Evolutionary conservation across 2,888 invertebrate genomes (phyloP).

Genomic region (Machimus atricapillus): DNA sequence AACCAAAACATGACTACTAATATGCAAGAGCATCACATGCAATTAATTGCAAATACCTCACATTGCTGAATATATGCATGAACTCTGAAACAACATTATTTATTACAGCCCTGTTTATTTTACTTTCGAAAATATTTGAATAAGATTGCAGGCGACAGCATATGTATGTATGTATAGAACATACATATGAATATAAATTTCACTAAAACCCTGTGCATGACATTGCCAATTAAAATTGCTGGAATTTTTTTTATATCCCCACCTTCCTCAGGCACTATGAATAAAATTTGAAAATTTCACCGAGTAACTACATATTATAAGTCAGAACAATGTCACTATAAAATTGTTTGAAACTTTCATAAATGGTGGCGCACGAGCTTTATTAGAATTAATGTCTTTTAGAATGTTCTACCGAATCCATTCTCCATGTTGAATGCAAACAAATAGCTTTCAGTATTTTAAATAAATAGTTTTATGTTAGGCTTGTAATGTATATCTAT

Average conservation of each 20-base stretch:
- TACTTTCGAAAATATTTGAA: not conserved
- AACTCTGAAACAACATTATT: not conserved
- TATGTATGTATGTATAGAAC: too few relatives aligned
- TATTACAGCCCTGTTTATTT: not conserved
- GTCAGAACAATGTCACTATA: not conserved
- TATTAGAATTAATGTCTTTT: not conserved
- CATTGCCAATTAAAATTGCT: not conserved
- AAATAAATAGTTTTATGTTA: not conserved
- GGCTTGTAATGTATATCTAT: not conserved
- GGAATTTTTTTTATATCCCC: not conserved
- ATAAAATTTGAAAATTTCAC: not conserved
- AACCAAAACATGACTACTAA: not conserved
- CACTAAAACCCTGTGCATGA: not conserved
- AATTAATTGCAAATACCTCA: not conserved
- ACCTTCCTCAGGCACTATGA: not conserved
- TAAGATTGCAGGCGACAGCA: not conserved
- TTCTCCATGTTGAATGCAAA: not conserved
- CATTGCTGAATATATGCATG: not conserved
- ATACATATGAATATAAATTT: not conserved
- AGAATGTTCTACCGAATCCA: not conserved
- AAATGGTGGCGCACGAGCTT: not conserved
- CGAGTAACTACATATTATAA: not conserved
- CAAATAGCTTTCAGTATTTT: not conserved
- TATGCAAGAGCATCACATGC: not conserved
- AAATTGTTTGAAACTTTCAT: not conserved